Evolutionary conservation across 2,888 invertebrate species (phyloP).

Genomic region (Idaea aversata): DNA sequence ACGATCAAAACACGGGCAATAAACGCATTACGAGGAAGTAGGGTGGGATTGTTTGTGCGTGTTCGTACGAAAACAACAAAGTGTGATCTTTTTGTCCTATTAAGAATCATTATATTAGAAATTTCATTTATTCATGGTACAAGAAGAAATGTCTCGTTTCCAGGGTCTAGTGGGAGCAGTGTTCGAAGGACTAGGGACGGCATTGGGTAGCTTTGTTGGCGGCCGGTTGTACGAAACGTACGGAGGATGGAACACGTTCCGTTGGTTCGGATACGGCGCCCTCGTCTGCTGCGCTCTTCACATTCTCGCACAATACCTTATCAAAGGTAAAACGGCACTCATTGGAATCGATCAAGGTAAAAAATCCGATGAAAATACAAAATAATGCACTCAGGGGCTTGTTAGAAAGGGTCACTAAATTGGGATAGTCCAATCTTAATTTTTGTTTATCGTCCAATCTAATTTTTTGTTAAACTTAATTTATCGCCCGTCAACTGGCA

Average conservation of each 20-base stretch:
- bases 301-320: constrained; percentile 68
- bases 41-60: too few relatives aligned
- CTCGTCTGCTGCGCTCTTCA: constrained; percentile 82
- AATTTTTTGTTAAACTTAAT: too few relatives aligned
- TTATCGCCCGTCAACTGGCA: too few relatives aligned
- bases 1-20: too few relatives aligned
- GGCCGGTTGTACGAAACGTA: constrained; percentile 84
- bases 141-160: constrained; percentile 29
- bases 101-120: too few relatives aligned
- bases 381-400: not conserved
- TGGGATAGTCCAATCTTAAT: not conserved
- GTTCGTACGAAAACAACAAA: too few relatives aligned
- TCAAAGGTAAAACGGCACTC: not conserved
- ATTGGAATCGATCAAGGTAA: not conserved
- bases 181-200: constrained; percentile 92
- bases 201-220: constrained; percentile 89
- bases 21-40: too few relatives aligned
- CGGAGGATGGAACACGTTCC: constrained; percentile 85
- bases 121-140: not conserved
- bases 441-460: too few relatives aligned
- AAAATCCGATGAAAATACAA: not conserved
- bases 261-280: constrained; percentile 85
- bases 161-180: constrained; percentile 92
- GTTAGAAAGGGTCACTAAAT: not conserved
- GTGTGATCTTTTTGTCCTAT: too few relatives aligned